Evolutionary conservation across 2,113 vertebrate genomes (phyloP).

Genomic region (Gavialis gangeticus): DNA sequence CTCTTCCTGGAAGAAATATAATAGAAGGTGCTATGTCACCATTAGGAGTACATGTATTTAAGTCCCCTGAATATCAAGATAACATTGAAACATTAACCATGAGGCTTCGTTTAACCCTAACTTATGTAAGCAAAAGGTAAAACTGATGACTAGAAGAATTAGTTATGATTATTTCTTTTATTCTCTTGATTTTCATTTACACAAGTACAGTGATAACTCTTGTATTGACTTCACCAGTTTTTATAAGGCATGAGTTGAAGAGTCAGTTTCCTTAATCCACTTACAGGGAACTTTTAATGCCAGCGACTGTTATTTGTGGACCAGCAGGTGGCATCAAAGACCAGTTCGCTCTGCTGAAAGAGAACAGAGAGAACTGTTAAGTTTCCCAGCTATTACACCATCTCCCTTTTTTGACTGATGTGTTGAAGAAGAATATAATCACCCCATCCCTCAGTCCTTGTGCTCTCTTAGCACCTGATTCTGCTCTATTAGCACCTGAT

Average conservation of each 20-base stretch:
- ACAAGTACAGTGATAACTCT: background rate
- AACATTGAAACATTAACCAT: constrained; percentile 18
- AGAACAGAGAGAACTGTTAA: background rate
- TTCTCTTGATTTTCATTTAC: background rate
- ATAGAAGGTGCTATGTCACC: constrained; percentile 55
- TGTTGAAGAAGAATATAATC: background rate
- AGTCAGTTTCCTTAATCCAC: background rate
- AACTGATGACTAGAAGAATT: constrained; percentile 30
- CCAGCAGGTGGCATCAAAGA: constrained; percentile 58
- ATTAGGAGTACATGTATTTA: constrained; percentile 51
- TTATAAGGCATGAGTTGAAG: fast-evolving
- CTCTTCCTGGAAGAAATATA: constrained; percentile 61
- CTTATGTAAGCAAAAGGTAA: constrained; percentile 17
- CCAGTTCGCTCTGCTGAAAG: background rate
- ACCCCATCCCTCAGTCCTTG: background rate
- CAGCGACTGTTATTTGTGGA: fast-evolving
- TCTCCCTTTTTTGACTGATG: background rate
- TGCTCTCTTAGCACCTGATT: background rate
- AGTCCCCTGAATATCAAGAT: constrained; percentile 53
- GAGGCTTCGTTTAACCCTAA: constrained; percentile 31
- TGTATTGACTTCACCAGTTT: background rate
- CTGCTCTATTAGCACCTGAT: background rate
- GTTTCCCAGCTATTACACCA: background rate
- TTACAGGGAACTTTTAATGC: background rate
- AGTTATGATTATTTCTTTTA: background rate